Conservation (phyloP, 2,888 invertebrate genomes). For the Polymixis lichenea region DNA sequence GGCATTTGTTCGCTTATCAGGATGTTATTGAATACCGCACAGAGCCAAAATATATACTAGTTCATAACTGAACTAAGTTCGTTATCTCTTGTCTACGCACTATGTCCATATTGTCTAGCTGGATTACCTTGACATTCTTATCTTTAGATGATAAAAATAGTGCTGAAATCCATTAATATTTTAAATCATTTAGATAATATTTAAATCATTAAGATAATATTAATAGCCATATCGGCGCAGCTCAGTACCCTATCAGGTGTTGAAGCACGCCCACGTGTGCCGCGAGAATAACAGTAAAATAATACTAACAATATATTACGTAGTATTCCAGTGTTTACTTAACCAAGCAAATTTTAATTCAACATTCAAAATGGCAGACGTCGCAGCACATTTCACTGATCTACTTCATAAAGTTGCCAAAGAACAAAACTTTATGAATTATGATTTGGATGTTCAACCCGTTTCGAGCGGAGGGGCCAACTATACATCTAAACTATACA, state of each 20-base stretch:
- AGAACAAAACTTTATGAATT: slow-evolving; percentile 61
- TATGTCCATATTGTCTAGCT: neutral
- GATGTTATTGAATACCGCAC: too few relatives aligned
- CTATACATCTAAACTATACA: slow-evolving; percentile 70
- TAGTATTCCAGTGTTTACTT: neutral
- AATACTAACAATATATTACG: neutral
- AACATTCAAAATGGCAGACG: slow-evolving; percentile 44
- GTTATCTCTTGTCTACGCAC: neutral
- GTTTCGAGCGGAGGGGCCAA: slow-evolving; percentile 72
- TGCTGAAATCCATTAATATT: neutral
- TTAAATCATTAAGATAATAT: neutral
- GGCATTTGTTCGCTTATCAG: too few relatives aligned
- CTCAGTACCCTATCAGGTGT: slow-evolving; percentile 1
- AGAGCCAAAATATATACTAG: too few relatives aligned
- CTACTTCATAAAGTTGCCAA: slow-evolving; percentile 59
- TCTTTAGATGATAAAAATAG: neutral
- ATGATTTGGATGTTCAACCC: slow-evolving; percentile 61
- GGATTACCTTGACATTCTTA: neutral
- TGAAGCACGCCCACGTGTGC: slow-evolving; percentile 6
- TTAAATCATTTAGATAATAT: neutral
- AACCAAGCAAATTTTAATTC: neutral
- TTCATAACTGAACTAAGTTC: too few relatives aligned
- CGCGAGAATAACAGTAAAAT: neutral
- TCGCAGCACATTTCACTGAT: slow-evolving; percentile 25
- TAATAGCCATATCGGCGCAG: neutral